Evolutionary conservation across 1,140 invertebrate genomes (phyloP).

Genomic region (Heliothis subflexa): DNA sequence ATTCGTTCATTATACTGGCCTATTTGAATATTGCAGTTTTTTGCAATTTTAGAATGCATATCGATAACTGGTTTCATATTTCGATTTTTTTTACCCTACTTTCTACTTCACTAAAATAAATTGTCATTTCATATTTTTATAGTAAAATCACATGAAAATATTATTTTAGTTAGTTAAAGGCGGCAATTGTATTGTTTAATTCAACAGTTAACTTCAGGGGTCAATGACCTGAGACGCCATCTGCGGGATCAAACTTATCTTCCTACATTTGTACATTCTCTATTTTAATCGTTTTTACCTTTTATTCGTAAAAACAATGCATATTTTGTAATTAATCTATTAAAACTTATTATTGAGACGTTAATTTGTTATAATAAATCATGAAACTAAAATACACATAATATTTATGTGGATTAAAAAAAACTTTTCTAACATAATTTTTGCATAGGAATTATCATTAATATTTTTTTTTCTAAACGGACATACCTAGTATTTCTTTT

Average conservation of each 20-base stretch:
- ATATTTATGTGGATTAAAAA: no score
- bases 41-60: not conserved
- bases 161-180: slow-evolving; percentile 6
- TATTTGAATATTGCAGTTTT: slow-evolving; percentile 28
- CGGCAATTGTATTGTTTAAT: slow-evolving; percentile 34
- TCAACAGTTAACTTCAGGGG: slow-evolving; percentile 29
- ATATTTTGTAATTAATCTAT: no score
- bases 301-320: no score
- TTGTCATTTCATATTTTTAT: not conserved
- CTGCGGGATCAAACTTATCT: slow-evolving; percentile 12
- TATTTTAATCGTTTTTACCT: slow-evolving; percentile 1
- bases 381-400: no score
- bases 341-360: no score
- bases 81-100: not conserved
- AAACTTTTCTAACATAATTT: no score
- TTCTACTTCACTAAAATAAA: no score
- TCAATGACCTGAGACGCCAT: slow-evolving; percentile 38
- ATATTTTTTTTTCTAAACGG: no score
- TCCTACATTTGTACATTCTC: slow-evolving; percentile 1
- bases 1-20: slow-evolving; percentile 1
- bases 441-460: no score
- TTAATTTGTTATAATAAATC: no score
- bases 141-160: not conserved
- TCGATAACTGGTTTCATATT: not conserved
- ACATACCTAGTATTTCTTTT: no score